phyloP scores from a whole-genome alignment of 2,888 invertebrate species.

The Macrophya annulata region DNA sequence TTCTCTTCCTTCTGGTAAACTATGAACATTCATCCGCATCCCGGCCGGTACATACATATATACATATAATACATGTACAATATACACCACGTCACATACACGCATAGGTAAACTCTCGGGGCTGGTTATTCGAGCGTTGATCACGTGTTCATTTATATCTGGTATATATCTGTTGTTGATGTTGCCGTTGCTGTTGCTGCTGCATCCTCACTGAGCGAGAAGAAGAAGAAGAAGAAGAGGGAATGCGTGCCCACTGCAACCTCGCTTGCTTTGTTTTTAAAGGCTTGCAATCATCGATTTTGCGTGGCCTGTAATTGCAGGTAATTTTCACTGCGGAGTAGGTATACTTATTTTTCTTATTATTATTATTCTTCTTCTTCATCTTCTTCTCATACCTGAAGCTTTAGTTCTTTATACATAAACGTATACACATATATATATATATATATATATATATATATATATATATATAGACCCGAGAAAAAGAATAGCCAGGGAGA shows the following conservation, averaged over 20 bases:
- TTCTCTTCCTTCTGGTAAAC: too few species aligned
- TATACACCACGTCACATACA: background rate
- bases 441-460: background rate
- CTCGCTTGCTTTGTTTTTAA: constrained; percentile 38
- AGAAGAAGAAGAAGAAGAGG: background rate
- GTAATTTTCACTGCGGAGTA: constrained; percentile 20
- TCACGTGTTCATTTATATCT: background rate
- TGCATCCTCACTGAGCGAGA: background rate
- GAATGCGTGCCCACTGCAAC: background rate
- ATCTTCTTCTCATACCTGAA: background rate
- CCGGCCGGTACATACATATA: too few species aligned
- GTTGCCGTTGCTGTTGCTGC: too few species aligned
- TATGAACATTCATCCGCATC: too few species aligned
- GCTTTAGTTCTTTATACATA: background rate
- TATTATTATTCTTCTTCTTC: background rate
- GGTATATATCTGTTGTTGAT: too few species aligned
- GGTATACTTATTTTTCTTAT: background rate
- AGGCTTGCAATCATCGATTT: constrained; percentile 33
- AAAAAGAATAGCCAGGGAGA: background rate
- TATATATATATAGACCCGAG: background rate
- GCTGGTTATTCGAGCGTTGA: constrained; percentile 13
- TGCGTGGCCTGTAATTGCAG: constrained; percentile 41
- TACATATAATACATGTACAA: background rate
- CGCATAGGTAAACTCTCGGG: too few species aligned
- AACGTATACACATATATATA: background rate